These are phyloP conservation scores for Cricetomys ansorgei DNA, from an alignment of 2,113 vertebrate genomes.

Conservation along the genomic window DNA sequence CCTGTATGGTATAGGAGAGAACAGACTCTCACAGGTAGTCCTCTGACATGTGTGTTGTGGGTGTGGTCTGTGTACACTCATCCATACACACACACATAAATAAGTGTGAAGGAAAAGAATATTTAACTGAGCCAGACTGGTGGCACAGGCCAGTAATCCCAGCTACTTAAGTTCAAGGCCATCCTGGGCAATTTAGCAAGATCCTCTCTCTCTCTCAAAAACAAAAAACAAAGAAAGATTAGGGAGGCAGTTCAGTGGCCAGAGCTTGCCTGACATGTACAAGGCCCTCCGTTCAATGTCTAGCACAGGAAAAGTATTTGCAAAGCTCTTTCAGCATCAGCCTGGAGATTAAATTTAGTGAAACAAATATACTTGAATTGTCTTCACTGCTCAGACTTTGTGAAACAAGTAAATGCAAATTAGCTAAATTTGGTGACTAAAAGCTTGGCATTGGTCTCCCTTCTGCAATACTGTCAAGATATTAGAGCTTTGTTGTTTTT, in stretches of 20 bases:
- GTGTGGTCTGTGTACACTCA: background rate
- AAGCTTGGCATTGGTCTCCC: background rate
- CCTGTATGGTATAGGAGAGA: background rate
- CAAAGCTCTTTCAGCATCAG: background rate
- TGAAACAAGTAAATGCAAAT: background rate
- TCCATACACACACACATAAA: too few species aligned
- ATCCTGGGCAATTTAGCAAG: background rate
- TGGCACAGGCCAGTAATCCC: background rate
- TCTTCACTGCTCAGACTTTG: background rate
- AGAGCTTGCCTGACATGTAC: background rate
- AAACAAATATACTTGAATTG: background rate
- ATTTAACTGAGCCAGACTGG: background rate
- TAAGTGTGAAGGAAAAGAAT: background rate
- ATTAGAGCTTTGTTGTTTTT: constrained; percentile 38
- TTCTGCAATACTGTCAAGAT: background rate
- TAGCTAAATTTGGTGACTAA: constrained; percentile 9
- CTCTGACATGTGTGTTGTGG: background rate
- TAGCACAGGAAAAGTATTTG: background rate
- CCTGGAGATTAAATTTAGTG: background rate
- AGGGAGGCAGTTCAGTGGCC: background rate
- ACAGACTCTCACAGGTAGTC: background rate
- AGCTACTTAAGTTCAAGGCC: background rate
- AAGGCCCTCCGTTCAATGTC: background rate
- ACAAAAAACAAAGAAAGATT: background rate
- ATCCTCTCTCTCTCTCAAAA: too few species aligned